Base-by-base conservation (phyloP, 2,113 vertebrate species). In the Xyliphius kryptos region DNA sequence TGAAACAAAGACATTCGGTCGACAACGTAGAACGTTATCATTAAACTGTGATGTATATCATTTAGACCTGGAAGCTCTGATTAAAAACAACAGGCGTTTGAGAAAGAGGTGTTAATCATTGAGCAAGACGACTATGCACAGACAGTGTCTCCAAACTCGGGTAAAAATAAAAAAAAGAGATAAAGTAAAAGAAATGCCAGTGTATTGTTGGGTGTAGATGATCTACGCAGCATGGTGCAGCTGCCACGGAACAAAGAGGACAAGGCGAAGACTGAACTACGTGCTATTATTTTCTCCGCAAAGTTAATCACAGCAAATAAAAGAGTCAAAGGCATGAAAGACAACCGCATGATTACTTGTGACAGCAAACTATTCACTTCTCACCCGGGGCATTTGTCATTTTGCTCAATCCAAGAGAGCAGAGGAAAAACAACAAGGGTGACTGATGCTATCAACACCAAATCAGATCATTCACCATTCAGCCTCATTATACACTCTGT, bases 311-410 rank as follows among this genome's bases (percentile, higher is more conserved):
- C 68, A 67, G 80, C 77, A 78, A 82, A 86, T 83, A 80, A 83
- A 81, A 82, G 79, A 81, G 78, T 79, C 77, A 75, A 76, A 74
- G 72, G 68, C 64, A 72, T 72, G 75, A 76, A 75, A 63, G 82
- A 83, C 80, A 83, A 83, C 79, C 79, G 82, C 67, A 83, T 84
- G 79, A 85, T 87, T 83, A 82, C 78, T 77, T 76, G 76, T 72
- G 82, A 85, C 82, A 86, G 83, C 69, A 74, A 54, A 76, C 82
- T 82, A 88, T 85, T 85, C 81, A 78, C 69, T 79, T 76, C 66
- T 79, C 73, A 81, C 74, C 62, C 61, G n/a, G 61, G 76, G 78
- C 77, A 77, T 83, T 83, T 81, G 77, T 83, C 83, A 80, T n/a
- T 72, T 68, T 63, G 62, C 73, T 77, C 75, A 68, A 77, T 79